A percentile compares a stretch with the other conserved stretches of the same genome.
Evolutionary conservation across 2,113 vertebrate genomes (phyloP).

Genomic region (Grammomys surdaster): DNA sequence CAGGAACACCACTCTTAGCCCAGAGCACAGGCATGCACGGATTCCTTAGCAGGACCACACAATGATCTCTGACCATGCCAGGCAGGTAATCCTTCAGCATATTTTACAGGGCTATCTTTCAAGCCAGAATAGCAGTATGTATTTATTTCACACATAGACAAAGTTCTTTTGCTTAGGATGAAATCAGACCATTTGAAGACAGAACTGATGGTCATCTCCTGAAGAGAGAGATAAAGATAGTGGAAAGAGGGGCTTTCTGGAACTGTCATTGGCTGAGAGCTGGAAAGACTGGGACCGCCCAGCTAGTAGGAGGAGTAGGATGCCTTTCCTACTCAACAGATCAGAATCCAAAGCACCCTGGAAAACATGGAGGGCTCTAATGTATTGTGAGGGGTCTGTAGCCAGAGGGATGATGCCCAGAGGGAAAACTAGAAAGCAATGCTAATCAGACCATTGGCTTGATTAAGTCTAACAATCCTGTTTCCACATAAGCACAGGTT

Average conservation of each 20-base stretch:
- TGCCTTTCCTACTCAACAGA: not conserved
- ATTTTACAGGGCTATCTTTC: not conserved
- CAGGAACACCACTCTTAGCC: slow-evolving; percentile 10
- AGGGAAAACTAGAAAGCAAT: not conserved
- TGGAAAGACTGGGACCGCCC: not conserved
- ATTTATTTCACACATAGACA: slow-evolving; percentile 43
- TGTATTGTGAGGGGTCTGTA: not conserved
- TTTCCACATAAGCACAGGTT: slow-evolving; percentile 13
- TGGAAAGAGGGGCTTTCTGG: not conserved
- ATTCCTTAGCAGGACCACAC: not conserved
- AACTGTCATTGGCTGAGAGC: not conserved
- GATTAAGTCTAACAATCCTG: not conserved
- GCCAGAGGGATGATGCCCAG: not conserved
- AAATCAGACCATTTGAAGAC: not conserved
- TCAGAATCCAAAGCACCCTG: not conserved
- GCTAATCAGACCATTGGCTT: not conserved
- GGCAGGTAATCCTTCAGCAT: not conserved
- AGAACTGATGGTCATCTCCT: not conserved
- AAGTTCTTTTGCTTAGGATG: slow-evolving; percentile 12
- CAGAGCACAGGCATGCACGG: slow-evolving; percentile 51
- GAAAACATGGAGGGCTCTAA: not conserved
- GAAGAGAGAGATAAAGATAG: not conserved
- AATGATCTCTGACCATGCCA: slow-evolving; percentile 28
- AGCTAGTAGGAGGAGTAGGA: not conserved
- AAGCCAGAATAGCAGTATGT: not conserved